Conservation (phyloP, 2,797 vertebrate genomes). For the Poeciliopsis turneri region DNA sequence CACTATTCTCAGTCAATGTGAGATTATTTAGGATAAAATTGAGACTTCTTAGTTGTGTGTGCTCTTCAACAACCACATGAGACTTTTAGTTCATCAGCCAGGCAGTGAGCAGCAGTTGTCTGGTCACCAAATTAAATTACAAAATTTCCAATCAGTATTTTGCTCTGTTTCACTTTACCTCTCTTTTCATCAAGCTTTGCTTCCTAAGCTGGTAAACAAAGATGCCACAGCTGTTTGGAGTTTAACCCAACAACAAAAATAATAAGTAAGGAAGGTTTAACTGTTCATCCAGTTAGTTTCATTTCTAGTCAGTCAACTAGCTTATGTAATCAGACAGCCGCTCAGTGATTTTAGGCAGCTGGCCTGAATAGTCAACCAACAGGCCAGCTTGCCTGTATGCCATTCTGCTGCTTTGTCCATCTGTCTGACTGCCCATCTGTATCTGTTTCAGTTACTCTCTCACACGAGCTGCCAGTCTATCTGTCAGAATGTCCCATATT, state of each 20-base stretch:
- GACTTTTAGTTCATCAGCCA: conserved; percentile 29
- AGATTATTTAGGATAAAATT: conserved; percentile 22
- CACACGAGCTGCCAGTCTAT: conserved; percentile 24
- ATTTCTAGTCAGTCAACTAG: conserved; percentile 54
- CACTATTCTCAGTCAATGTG: not conserved
- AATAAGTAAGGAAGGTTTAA: conserved; percentile 42
- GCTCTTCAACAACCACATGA: not conserved
- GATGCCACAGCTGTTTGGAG: conserved; percentile 60
- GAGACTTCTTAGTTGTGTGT: conserved; percentile 1
- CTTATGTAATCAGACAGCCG: conserved; percentile 58
- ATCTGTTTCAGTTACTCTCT: conserved; percentile 42
- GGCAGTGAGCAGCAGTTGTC: conserved; percentile 60
- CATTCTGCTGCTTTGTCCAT: conserved; percentile 50
- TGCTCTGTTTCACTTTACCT: not conserved
- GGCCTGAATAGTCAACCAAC: conserved; percentile 46
- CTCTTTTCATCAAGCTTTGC: conserved; percentile 4
- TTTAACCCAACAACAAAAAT: conserved; percentile 44
- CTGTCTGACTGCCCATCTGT: conserved; percentile 60
- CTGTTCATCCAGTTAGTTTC: conserved; percentile 49
- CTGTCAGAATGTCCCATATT: conserved; percentile 36
- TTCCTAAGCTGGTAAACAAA: conserved; percentile 27
- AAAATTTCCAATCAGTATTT: conserved; percentile 35
- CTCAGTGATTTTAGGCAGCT: conserved; percentile 46
- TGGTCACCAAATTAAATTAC: conserved; percentile 54
- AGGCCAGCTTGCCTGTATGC: conserved; percentile 40